Evolutionary conservation across 23 tunicate species (phyloP).

Genomic region (Diplosoma virens): DNA sequence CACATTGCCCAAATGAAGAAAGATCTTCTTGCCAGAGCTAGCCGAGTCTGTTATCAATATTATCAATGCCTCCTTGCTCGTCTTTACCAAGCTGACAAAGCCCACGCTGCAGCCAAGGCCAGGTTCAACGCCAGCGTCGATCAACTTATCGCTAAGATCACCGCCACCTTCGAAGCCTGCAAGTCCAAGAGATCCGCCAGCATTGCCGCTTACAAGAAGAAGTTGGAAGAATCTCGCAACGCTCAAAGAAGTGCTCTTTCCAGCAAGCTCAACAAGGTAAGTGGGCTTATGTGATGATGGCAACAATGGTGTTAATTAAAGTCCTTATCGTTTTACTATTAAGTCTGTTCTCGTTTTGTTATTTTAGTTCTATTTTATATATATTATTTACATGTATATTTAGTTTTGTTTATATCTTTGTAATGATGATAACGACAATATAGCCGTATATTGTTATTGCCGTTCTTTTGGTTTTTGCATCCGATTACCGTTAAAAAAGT

Average conservation of each 20-base stretch:
- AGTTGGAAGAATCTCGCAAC: slow-evolving; percentile 7
- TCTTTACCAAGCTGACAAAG: background rate
- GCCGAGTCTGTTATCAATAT: slow-evolving; percentile 2
- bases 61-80: background rate
- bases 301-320: no score
- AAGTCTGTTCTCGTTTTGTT: no score
- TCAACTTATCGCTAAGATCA: background rate
- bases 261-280: background rate
- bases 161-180: slow-evolving; percentile 17
- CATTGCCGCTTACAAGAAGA: slow-evolving; percentile 48
- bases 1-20: slow-evolving; percentile 3
- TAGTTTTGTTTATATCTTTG: no score
- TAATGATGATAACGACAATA: no score
- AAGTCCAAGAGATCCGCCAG: slow-evolving; percentile 7
- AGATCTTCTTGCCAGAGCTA: slow-evolving; percentile 12
- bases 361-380: no score
- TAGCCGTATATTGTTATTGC: no score
- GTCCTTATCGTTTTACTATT: no score
- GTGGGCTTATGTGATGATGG: no score
- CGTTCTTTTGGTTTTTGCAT: no score
- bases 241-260: background rate
- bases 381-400: no score
- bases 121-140: slow-evolving; percentile 15
- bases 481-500: no score
- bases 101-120: background rate